Percentiles rank a stretch among this genome's conserved stretches.
Conservation (phyloP, 1,140 invertebrate species). For the Ooceraea biroi region DNA sequence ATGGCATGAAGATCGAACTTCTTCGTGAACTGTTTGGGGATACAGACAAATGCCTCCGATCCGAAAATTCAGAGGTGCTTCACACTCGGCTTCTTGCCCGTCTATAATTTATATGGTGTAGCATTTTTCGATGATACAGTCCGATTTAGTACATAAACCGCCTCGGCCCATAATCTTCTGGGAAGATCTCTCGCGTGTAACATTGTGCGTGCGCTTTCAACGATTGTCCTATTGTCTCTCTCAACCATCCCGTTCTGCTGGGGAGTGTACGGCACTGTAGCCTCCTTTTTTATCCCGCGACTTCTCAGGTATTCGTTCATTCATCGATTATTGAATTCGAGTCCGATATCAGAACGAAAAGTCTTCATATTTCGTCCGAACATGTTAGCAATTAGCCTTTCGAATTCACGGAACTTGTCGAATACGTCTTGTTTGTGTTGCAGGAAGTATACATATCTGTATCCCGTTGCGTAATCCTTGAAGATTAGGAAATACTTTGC, state of each 20-base stretch:
- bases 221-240: constrained; percentile 79
- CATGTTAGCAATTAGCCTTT: constrained; percentile 59
- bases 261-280: constrained; percentile 79
- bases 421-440: constrained; percentile 64
- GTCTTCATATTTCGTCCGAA: constrained; percentile 56
- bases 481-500: not conserved
- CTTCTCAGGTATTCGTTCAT: constrained; percentile 60
- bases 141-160: too few relatives aligned
- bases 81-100: too few relatives aligned
- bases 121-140: too few relatives aligned
- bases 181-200: not conserved
- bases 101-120: too few relatives aligned
- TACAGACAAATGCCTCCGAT: too few relatives aligned
- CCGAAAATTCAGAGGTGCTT: too few relatives aligned
- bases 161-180: too few relatives aligned
- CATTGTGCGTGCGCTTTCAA: constrained; percentile 15
- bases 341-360: constrained; percentile 62
- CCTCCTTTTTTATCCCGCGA: constrained; percentile 68
- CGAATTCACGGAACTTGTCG: constrained; percentile 65
- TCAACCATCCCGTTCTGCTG: constrained; percentile 83
- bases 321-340: constrained; percentile 57
- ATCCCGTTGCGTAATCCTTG: constrained; percentile 12
- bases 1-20: too few relatives aligned
- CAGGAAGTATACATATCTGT: constrained; percentile 60
- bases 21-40: too few relatives aligned